A percentile compares a stretch with the other conserved stretches of the same genome.
phyloP scores from a whole-genome alignment of 2,113 vertebrate genomes.

The Lycaon pictus region DNA sequence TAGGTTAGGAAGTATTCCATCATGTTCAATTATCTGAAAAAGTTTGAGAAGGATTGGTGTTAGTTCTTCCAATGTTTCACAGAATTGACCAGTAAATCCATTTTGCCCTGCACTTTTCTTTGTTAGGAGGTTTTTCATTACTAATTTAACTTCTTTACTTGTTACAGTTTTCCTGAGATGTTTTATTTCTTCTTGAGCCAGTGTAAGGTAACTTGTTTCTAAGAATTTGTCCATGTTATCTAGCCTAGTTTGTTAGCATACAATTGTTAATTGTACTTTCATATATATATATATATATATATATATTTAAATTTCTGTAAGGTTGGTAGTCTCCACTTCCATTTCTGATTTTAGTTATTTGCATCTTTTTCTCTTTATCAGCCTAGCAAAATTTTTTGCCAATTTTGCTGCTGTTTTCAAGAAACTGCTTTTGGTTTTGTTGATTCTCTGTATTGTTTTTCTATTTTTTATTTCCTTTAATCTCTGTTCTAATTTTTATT shows the following conservation, averaged over 20 bases:
- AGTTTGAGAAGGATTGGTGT: background rate
- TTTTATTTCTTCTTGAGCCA: conserved; percentile 40
- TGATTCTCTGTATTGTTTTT: conserved; percentile 34
- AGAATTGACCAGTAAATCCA: background rate
- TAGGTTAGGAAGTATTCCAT: background rate
- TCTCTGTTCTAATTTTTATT: background rate
- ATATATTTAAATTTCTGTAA: background rate
- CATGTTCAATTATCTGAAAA: conserved; percentile 19
- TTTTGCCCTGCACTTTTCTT: background rate
- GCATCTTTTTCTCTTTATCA: background rate
- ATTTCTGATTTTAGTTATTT: conserved; percentile 59
- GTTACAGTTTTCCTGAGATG: background rate
- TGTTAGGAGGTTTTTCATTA: conserved; percentile 21
- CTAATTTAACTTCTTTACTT: conserved; percentile 49
- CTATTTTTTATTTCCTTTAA: background rate
- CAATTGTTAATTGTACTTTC: conserved; percentile 1
- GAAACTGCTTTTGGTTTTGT: conserved; percentile 1
- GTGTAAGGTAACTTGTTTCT: conserved; percentile 29
- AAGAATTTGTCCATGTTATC: background rate
- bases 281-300: too few species aligned
- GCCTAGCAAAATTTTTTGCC: background rate
- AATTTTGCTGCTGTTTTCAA: conserved; percentile 34
- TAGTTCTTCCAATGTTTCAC: conserved; percentile 15
- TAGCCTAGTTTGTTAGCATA: conserved; percentile 28
- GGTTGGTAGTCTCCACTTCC: background rate